These are phyloP conservation scores for Hydropotes inermis DNA, from an alignment of 2,113 vertebrate genomes.

Conservation along the genomic window DNA sequence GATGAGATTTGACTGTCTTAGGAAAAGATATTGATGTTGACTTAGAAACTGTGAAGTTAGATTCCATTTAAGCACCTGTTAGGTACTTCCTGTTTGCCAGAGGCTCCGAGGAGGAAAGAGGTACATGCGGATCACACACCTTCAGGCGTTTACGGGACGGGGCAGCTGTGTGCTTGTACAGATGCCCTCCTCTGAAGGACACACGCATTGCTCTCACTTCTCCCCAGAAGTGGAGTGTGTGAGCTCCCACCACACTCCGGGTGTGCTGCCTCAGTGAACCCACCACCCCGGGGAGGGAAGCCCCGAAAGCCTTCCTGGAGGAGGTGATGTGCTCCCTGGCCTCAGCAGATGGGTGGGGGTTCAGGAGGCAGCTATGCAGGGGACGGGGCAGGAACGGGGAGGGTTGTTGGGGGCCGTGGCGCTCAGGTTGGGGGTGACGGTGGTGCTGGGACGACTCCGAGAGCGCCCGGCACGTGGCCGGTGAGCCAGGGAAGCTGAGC, in stretches of 20 bases:
- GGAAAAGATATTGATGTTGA: background rate
- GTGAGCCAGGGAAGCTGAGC: background rate
- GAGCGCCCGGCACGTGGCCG: rapidly evolving
- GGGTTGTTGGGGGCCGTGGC: too few relatives aligned
- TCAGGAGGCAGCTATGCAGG: background rate
- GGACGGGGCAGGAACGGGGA: too few relatives aligned
- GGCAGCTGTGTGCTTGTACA: rapidly evolving
- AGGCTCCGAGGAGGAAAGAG: background rate
- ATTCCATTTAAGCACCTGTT: background rate
- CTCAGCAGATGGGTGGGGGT: background rate
- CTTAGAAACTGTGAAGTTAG: background rate
- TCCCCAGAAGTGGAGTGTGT: background rate
- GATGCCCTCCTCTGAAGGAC: background rate
- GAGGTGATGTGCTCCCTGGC: background rate
- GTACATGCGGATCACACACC: background rate
- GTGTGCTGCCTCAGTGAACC: background rate
- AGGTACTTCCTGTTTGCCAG: background rate
- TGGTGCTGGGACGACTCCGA: background rate
- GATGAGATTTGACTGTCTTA: background rate
- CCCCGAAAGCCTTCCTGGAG: background rate
- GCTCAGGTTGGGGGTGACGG: background rate
- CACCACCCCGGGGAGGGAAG: background rate
- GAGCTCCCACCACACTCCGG: too few relatives aligned
- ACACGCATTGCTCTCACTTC: background rate
- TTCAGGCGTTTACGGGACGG: background rate